Base-by-base conservation (phyloP, 2,797 vertebrate species). In the Denticeps clupeoides region DNA sequence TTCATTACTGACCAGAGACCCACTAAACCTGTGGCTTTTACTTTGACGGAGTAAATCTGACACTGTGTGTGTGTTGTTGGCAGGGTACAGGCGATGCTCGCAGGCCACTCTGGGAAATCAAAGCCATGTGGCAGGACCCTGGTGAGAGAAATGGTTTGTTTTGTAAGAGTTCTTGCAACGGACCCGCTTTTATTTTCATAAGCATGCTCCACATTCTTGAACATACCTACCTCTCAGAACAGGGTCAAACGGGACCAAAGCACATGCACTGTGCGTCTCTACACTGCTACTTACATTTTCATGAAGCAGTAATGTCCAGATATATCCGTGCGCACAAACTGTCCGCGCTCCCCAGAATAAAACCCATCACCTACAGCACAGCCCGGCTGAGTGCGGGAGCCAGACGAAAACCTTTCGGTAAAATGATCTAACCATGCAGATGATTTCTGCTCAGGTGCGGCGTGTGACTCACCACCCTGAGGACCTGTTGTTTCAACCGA, bases 101-200 rank as follows among this genome's bases (percentile, higher is more conserved):
- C 50, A 21, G 22, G 43, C 51, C 49, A 25, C 48, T 60, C 28
- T 50, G 49, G 49, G 58, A 67, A 63, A 59, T 65, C 53, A 57
- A 49, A 63, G 55, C 45, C 62, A 60, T 56, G 53, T 56, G 56
- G 47, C 41, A 29, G 49, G 45, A 41, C 25, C 45, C 55, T 60
- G 53, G 40, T 49, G 51, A 51, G n/a, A 31, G 46, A 51, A 46
- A 47, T 29, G 26, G 51, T 50, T 52, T 55, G 49, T 41, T 49
- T 48, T 47, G 51, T 44, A 45, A 49, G 33, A 45, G 24, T 49
- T 41, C 22, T 38, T 47, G 58, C 47, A 55, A 27, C 31, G 42
- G 47, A 46, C 45, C 55, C 47, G 37, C 26, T 53, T 27, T 3
- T 27, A 28, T 28, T 10, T 28, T 27, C 27, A 28, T 4, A 27